These are phyloP conservation scores for Sclerodermus sp. DNA, from an alignment of 2,888 invertebrate genomes.

Conservation along the genomic window DNA sequence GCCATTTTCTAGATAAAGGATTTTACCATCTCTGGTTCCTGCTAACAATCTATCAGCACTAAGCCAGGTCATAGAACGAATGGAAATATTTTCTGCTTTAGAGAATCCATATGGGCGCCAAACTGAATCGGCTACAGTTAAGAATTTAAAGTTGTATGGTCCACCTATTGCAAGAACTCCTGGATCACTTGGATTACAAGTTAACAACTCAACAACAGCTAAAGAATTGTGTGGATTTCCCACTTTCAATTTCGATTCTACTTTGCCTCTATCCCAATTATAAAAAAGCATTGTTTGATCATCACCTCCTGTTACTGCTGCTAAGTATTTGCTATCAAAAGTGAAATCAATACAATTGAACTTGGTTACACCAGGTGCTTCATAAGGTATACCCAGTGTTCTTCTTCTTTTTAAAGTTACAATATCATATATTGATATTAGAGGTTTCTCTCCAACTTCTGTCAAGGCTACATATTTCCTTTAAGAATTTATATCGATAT, in stretches of 20 bases:
- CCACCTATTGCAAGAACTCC: constrained; percentile 72
- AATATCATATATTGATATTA: constrained; percentile 73
- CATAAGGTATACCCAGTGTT: constrained; percentile 66
- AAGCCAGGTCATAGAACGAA: constrained; percentile 80
- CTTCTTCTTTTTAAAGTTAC: constrained; percentile 71
- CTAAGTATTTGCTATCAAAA: constrained; percentile 78
- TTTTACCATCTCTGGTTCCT: constrained; percentile 75
- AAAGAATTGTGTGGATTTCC: constrained; percentile 71
- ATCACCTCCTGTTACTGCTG: constrained; percentile 79
- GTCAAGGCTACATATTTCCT: constrained; percentile 68
- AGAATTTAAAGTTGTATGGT: constrained; percentile 70
- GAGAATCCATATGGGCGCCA: constrained; percentile 84
- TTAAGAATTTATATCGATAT: constrained; percentile 18
- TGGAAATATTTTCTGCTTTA: constrained; percentile 75
- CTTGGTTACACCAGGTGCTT: constrained; percentile 63
- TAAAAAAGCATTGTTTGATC: constrained; percentile 82
- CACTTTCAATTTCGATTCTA: constrained; percentile 74
- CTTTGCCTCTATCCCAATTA: constrained; percentile 80
- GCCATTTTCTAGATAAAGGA: constrained; percentile 83
- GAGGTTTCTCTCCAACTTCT: constrained; percentile 68
- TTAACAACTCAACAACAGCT: constrained; percentile 68
- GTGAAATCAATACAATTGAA: constrained; percentile 78
- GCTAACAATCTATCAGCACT: constrained; percentile 80
- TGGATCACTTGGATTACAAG: constrained; percentile 76
- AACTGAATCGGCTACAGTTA: constrained; percentile 75